Conservation (phyloP, 1,140 invertebrate genomes). For the Orchesella cincta region DNA sequence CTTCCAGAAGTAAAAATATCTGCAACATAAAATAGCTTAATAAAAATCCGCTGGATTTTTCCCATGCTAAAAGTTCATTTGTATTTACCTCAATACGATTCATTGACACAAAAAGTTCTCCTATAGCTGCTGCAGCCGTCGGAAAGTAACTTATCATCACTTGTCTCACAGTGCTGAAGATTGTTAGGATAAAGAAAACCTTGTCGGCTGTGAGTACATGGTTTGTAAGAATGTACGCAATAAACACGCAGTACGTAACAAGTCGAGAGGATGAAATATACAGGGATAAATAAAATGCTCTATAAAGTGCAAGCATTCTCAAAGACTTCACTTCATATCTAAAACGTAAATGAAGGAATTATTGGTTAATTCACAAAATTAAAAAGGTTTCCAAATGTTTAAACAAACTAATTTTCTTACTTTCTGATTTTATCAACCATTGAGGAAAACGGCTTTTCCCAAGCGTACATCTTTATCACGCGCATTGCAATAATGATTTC, state of each 20-base stretch:
- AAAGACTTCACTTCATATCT: slow-evolving; percentile 46
- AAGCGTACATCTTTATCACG: slow-evolving; percentile 79
- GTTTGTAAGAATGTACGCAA: slow-evolving; percentile 68
- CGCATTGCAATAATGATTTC: slow-evolving; percentile 83
- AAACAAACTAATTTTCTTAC: slow-evolving; percentile 26
- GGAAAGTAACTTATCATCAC: slow-evolving; percentile 36
- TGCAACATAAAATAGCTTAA: slow-evolving; percentile 7
- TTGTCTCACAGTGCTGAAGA: slow-evolving; percentile 41
- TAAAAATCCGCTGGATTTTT: background rate
- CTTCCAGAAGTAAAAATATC: slow-evolving; percentile 32
- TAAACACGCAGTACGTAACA: slow-evolving; percentile 71
- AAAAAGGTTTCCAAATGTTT: background rate
- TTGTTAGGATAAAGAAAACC: slow-evolving; percentile 58
- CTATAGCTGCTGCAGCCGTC: slow-evolving; percentile 35
- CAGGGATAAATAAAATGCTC: slow-evolving; percentile 39
- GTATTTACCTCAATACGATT: slow-evolving; percentile 33
- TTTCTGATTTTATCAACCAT: slow-evolving; percentile 37
- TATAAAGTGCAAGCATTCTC: slow-evolving; percentile 36
- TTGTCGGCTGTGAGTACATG: slow-evolving; percentile 70
- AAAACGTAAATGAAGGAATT: background rate
- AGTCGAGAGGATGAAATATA: slow-evolving; percentile 60
- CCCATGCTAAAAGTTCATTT: background rate
- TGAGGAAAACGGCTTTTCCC: slow-evolving; percentile 66
- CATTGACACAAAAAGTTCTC: slow-evolving; percentile 34
- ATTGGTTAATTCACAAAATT: no score